These are phyloP conservation scores for Indicator indicator DNA, from an alignment of 2,113 vertebrate species.

Conservation along the genomic window DNA sequence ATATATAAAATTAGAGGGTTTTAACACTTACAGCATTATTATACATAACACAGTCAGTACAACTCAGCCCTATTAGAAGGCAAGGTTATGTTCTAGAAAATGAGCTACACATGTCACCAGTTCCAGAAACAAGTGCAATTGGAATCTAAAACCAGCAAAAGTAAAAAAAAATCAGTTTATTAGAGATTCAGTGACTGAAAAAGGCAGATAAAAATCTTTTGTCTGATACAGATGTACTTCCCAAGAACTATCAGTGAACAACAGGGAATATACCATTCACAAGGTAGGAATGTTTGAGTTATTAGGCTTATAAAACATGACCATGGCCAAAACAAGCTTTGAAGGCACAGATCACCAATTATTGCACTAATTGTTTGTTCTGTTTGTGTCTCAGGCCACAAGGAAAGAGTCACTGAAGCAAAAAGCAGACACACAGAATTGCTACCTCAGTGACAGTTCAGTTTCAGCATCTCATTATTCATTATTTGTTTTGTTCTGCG, in stretches of 20 bases:
- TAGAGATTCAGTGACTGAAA: constrained; percentile 74
- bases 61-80: constrained; percentile 50
- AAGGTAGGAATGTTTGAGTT: constrained; percentile 79
- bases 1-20: constrained; percentile 17
- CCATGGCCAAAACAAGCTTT: constrained; percentile 78
- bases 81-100: constrained; percentile 63
- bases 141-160: constrained; percentile 75
- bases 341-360: constrained; percentile 83
- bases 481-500: constrained; percentile 76
- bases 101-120: constrained; percentile 70
- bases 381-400: constrained; percentile 79
- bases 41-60: constrained; percentile 51
- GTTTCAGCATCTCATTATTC: constrained; percentile 79
- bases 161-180: constrained; percentile 70
- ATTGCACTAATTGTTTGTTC: constrained; percentile 84
- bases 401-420: constrained; percentile 73
- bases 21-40: constrained; percentile 51
- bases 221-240: constrained; percentile 57
- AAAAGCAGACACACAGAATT: constrained; percentile 76
- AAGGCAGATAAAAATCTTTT: constrained; percentile 76
- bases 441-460: constrained; percentile 73
- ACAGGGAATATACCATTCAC: constrained; percentile 75
- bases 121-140: constrained; percentile 83
- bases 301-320: constrained; percentile 75
- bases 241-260: constrained; percentile 40